These are phyloP conservation scores for Ptychobarbus kaznakovi DNA, from an alignment of 2,797 vertebrate genomes.

Conservation along the genomic window DNA sequence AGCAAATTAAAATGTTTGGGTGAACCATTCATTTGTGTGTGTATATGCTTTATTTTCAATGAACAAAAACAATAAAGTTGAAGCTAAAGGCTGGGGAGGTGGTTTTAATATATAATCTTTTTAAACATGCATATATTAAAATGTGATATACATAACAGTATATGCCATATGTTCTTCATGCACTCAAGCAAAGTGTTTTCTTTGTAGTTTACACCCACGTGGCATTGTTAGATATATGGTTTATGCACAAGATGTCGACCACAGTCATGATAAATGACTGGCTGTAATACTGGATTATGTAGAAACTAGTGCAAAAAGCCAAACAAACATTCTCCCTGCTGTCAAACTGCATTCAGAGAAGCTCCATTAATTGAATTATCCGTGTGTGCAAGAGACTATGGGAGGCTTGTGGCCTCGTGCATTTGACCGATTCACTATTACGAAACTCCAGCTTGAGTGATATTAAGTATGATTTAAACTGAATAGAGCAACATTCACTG, in stretches of 20 bases:
- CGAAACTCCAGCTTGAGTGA: not conserved
- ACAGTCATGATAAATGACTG: conserved; percentile 31
- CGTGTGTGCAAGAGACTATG: not conserved
- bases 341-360: conserved; percentile 3
- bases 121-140: not conserved
- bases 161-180: not conserved
- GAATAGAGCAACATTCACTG: conserved; percentile 7
- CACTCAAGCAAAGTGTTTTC: not conserved
- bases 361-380: conserved; percentile 21
- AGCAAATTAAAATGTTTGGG: not conserved
- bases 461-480: conserved; percentile 3
- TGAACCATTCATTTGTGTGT: not conserved
- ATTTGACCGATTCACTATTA: not conserved
- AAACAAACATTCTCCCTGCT: conserved; percentile 19
- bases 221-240: conserved; percentile 41
- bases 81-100: not conserved
- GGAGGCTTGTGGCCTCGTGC: not conserved
- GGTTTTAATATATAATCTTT: not conserved
- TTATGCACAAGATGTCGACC: conserved; percentile 33
- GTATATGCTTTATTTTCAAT: not conserved
- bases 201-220: conserved; percentile 3
- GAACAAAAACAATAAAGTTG: not conserved
- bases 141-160: not conserved
- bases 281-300: conserved; percentile 20
- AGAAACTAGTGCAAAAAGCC: conserved; percentile 27